Percentiles rank a stretch among this genome's conserved stretches.
Evolutionary conservation across 2,113 vertebrate species (phyloP).

Genomic region (Passer montanus): DNA sequence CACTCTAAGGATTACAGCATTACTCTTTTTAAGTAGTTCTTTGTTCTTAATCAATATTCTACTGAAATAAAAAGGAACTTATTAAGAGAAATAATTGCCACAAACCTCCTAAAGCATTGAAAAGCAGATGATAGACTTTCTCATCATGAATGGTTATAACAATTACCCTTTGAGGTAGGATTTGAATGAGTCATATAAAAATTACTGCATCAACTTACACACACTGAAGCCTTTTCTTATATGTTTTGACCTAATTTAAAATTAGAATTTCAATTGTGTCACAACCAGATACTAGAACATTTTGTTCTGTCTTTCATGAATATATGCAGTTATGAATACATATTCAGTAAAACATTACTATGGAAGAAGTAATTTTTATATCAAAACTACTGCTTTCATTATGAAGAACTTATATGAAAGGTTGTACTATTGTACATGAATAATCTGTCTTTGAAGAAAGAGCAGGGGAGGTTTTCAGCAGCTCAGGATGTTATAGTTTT

Average conservation of each 20-base stretch:
- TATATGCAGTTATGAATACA: not conserved
- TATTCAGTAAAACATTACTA: not conserved
- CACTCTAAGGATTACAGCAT: not conserved
- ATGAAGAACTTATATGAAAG: not conserved
- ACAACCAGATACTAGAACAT: slow-evolving; percentile 9
- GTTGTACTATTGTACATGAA: not conserved
- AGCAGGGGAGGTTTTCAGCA: not conserved
- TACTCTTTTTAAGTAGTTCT: not conserved
- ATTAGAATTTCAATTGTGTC: slow-evolving; percentile 10
- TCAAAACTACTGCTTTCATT: not conserved
- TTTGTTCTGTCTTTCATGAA: slow-evolving; percentile 22
- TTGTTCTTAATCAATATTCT: slow-evolving; percentile 19
- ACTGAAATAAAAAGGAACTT: not conserved
- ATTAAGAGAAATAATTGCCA: slow-evolving; percentile 25
- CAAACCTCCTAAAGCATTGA: not conserved
- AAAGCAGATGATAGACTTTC: slow-evolving; percentile 8
- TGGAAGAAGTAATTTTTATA: not conserved
- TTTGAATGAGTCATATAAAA: slow-evolving; percentile 37
- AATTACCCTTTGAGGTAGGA: not conserved
- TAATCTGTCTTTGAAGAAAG: not conserved
- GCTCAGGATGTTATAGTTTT: not conserved
- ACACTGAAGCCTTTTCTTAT: not conserved
- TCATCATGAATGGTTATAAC: not conserved
- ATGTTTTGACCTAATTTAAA: slow-evolving; percentile 22
- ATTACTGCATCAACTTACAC: not conserved